phyloP scores from a whole-genome alignment of 1,140 invertebrate genomes.

The Drosophila grimshawi region DNA sequence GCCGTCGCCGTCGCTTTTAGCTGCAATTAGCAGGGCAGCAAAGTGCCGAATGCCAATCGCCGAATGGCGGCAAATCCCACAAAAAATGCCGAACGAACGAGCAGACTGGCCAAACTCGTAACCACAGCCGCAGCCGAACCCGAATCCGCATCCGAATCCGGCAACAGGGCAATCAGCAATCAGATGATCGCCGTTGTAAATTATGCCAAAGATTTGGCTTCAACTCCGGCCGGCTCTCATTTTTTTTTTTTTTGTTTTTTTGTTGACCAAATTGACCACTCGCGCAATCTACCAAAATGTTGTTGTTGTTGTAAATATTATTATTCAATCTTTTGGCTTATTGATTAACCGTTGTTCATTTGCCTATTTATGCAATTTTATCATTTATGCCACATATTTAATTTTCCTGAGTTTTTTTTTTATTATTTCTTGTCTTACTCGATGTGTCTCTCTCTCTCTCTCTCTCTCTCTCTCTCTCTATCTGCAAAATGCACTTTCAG shows the following conservation, averaged over 20 bases:
- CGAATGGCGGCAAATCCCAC: not conserved
- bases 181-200: constrained; percentile 52
- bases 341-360: constrained; percentile 81
- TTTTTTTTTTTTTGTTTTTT: constrained; percentile 1
- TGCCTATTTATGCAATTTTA: constrained; percentile 80
- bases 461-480: not conserved
- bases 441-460: not conserved
- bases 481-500: constrained; percentile 31
- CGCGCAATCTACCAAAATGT: constrained; percentile 29
- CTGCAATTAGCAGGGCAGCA: constrained; percentile 78
- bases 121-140: constrained; percentile 1
- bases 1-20: constrained; percentile 38
- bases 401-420: not conserved
- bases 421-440: not conserved
- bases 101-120: not conserved
- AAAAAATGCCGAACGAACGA: not conserved
- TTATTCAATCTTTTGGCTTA: constrained; percentile 77
- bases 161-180: constrained; percentile 27
- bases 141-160: constrained; percentile 24
- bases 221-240: constrained; percentile 9
- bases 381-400: constrained; percentile 44
- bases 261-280: constrained; percentile 38
- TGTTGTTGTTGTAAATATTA: constrained; percentile 52
- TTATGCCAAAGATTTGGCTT: constrained; percentile 56
- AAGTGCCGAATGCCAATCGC: constrained; percentile 3